Percentiles rank a stretch among this genome's conserved stretches.
Evolutionary conservation across 2,113 vertebrate genomes (phyloP).

Genomic region (Scortum barcoo): DNA sequence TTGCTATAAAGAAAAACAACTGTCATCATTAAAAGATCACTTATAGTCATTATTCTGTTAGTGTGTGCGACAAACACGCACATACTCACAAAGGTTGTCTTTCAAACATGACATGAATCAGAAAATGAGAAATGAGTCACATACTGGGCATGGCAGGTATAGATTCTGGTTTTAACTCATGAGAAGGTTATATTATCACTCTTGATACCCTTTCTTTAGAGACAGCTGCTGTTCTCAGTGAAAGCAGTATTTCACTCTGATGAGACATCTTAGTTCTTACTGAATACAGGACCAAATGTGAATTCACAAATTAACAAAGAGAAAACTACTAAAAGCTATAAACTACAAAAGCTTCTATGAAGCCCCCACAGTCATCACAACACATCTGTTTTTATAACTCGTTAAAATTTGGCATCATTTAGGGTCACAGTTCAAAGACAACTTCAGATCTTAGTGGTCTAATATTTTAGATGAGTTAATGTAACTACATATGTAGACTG

Average conservation of each 20-base stretch:
- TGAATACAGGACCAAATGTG: neutral
- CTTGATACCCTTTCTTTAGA: conserved; percentile 8
- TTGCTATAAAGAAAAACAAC: conserved; percentile 38
- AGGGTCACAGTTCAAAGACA: neutral
- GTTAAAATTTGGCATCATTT: neutral
- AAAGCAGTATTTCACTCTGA: conserved; percentile 41
- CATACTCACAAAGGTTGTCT: neutral
- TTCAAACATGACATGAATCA: conserved; percentile 2
- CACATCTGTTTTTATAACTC: neutral
- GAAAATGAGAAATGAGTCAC: conserved; percentile 51
- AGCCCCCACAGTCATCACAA: conserved; percentile 21
- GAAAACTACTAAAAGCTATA: conserved; percentile 32
- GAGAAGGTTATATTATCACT: conserved; percentile 18
- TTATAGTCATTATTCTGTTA: neutral
- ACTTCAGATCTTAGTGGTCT: neutral
- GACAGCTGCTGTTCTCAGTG: conserved; percentile 22
- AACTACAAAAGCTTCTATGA: conserved; percentile 5
- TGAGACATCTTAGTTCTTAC: conserved; percentile 22
- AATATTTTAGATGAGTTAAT: neutral
- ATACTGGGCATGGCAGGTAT: neutral
- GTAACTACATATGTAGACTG: neutral
- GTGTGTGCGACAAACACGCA: neutral
- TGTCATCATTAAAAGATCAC: neutral
- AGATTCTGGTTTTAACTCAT: conserved; percentile 50
- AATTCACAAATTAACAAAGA: conserved; percentile 37